These are phyloP conservation scores for Mamestra configurata DNA, from an alignment of 1,140 invertebrate species.

Conservation along the genomic window DNA sequence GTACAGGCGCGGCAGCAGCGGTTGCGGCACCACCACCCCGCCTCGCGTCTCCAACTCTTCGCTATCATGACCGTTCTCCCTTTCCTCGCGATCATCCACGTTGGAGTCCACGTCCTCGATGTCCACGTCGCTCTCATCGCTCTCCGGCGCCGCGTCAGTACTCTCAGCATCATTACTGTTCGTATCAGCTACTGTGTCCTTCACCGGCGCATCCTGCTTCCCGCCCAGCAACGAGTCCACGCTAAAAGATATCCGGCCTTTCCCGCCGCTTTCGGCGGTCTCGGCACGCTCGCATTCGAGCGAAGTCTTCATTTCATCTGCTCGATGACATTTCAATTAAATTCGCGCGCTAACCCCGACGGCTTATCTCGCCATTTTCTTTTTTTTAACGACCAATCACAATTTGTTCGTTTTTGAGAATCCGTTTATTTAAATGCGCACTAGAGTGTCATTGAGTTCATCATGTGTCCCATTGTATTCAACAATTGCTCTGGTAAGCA, in stretches of 20 bases:
- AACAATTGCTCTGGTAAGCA: constrained; percentile 8
- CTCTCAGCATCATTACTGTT: constrained; percentile 79
- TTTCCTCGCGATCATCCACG: constrained; percentile 75
- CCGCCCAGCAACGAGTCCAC: constrained; percentile 81
- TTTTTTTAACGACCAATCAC: constrained; percentile 5
- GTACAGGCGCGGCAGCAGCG: constrained; percentile 81
- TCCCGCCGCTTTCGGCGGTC: constrained; percentile 78
- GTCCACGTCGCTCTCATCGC: constrained; percentile 83
- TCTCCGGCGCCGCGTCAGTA: constrained; percentile 69
- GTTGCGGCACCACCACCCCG: constrained; percentile 83
- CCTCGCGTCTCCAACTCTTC: constrained; percentile 73
- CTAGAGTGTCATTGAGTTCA: constrained; percentile 13
- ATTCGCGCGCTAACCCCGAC: constrained; percentile 52
- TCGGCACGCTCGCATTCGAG: constrained; percentile 84
- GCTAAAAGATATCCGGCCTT: constrained; percentile 85
- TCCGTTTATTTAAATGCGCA: constrained; percentile 40
- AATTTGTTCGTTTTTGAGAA: constrained; percentile 9
- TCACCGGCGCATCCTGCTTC: constrained; percentile 67
- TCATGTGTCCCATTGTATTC: constrained; percentile 30
- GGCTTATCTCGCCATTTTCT: constrained; percentile 37
- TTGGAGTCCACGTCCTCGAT: constrained; percentile 84
- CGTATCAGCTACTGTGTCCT: constrained; percentile 67
- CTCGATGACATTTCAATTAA: constrained; percentile 75
- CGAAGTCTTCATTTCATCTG: constrained; percentile 86
- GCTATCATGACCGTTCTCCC: constrained; percentile 69